These are phyloP conservation scores for Austrolebias charrua DNA, from an alignment of 2,797 vertebrate species.

Conservation along the genomic window DNA sequence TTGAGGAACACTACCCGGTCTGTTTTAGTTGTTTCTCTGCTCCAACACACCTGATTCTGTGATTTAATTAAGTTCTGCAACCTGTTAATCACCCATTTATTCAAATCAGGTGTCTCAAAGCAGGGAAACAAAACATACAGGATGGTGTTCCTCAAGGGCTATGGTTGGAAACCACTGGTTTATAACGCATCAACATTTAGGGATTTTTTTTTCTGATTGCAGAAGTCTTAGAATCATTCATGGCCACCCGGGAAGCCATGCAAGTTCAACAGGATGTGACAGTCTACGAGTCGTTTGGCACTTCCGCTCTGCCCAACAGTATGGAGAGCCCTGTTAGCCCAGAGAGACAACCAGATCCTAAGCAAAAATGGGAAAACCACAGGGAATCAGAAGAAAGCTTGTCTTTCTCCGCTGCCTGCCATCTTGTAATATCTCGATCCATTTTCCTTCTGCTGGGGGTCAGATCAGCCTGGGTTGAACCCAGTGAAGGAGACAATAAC, in stretches of 20 bases:
- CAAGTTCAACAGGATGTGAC: slow-evolving; percentile 84
- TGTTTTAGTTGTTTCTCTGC: too few species aligned
- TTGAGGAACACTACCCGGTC: too few species aligned
- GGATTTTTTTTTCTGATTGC: slow-evolving; percentile 8
- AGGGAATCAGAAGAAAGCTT: slow-evolving; percentile 70
- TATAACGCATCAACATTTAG: background rate
- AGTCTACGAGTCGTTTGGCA: slow-evolving; percentile 84
- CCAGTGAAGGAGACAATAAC: slow-evolving; percentile 49
- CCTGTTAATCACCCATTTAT: too few species aligned
- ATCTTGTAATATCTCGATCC: slow-evolving; percentile 81
- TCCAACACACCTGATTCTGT: too few species aligned
- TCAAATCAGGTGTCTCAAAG: too few species aligned
- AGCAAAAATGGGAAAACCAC: slow-evolving; percentile 67
- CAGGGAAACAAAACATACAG: too few species aligned
- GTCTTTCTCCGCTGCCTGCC: slow-evolving; percentile 79
- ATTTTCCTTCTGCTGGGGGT: slow-evolving; percentile 83
- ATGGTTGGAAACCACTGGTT: too few species aligned
- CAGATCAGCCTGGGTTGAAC: slow-evolving; percentile 78
- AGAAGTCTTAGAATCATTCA: slow-evolving; percentile 85
- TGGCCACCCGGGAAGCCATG: slow-evolving; percentile 84
- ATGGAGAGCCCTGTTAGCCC: slow-evolving; percentile 77
- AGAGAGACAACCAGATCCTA: slow-evolving; percentile 66
- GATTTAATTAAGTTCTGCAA: too few species aligned
- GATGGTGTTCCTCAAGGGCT: too few species aligned
- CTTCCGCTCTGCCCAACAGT: slow-evolving; percentile 79